Percentiles rank a stretch among this genome's conserved stretches.
Conservation (phyloP, 2,113 vertebrate species). For the Chaetura pelagica region DNA sequence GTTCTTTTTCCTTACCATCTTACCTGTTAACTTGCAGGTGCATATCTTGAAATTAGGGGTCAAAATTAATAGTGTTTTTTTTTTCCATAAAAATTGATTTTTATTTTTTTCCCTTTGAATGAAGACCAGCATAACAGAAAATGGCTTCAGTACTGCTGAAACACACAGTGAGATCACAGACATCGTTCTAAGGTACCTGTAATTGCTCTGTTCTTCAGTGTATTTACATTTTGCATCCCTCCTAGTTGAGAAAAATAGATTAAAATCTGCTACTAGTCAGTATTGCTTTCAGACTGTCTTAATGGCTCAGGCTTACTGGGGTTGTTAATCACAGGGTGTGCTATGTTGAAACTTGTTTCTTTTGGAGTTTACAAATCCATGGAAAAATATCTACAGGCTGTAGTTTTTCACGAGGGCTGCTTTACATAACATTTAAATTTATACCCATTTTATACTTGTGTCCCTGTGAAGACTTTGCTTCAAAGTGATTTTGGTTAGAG, state of each 20-base stretch:
- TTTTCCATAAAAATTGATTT: not conserved
- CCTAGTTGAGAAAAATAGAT: conserved; percentile 33
- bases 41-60: not conserved
- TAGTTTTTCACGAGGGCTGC: not conserved
- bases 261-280: conserved; percentile 30
- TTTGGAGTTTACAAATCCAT: conserved; percentile 31
- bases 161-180: not conserved
- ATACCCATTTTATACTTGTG: not conserved
- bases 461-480: not conserved
- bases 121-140: not conserved
- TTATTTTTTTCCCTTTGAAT: not conserved
- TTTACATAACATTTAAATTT: not conserved
- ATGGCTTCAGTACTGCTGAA: not conserved
- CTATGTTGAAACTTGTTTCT: conserved; percentile 26
- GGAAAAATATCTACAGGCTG: conserved; percentile 5
- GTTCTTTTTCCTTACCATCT: not conserved
- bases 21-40: not conserved
- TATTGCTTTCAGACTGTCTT: conserved; percentile 24
- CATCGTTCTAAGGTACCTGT: not conserved
- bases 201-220: not conserved
- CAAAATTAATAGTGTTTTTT: not conserved
- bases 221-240: conserved; percentile 37
- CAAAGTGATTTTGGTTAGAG: not conserved
- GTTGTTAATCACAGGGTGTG: not conserved
- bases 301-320: not conserved